Evolutionary conservation across 2,888 invertebrate species (phyloP).

Genomic region (Agrochola lychnidis): DNA sequence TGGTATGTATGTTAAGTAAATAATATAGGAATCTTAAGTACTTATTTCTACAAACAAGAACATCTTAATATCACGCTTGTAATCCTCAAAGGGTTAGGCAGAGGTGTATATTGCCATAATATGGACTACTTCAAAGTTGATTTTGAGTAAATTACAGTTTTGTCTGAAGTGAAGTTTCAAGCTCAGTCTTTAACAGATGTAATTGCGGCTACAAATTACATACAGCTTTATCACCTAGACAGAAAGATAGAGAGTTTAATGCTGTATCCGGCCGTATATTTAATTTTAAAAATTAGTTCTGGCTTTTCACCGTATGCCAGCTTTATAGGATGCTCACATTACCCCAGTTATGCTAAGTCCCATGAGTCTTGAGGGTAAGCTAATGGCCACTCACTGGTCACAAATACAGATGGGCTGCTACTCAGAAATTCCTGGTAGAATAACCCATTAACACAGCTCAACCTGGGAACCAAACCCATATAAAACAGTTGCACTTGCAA

Average conservation of each 20-base stretch:
- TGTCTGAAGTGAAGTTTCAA: too few relatives aligned
- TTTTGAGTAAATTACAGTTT: too few relatives aligned
- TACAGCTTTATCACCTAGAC: too few relatives aligned
- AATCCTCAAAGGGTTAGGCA: too few relatives aligned
- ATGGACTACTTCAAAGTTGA: too few relatives aligned
- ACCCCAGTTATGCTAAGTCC: not conserved
- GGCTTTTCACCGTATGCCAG: too few relatives aligned
- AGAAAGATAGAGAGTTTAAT: too few relatives aligned
- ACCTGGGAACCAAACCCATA: not conserved
- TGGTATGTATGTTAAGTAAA: conserved; percentile 68
- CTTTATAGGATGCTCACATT: not conserved
- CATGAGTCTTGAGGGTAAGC: not conserved
- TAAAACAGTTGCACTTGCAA: not conserved
- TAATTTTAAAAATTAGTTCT: too few relatives aligned
- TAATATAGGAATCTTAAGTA: not conserved
- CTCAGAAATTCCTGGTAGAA: not conserved
- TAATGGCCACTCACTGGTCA: not conserved
- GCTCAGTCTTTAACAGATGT: too few relatives aligned
- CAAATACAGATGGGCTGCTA: not conserved
- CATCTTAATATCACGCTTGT: not conserved
- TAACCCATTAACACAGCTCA: not conserved
- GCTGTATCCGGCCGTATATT: too few relatives aligned
- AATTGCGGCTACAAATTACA: too few relatives aligned
- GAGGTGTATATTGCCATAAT: too few relatives aligned
- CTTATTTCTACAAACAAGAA: not conserved